These are phyloP conservation scores for Dendrophyllia cribrosa DNA, from an alignment of 64 coral and sea anemone species.

Conservation along the genomic window DNA sequence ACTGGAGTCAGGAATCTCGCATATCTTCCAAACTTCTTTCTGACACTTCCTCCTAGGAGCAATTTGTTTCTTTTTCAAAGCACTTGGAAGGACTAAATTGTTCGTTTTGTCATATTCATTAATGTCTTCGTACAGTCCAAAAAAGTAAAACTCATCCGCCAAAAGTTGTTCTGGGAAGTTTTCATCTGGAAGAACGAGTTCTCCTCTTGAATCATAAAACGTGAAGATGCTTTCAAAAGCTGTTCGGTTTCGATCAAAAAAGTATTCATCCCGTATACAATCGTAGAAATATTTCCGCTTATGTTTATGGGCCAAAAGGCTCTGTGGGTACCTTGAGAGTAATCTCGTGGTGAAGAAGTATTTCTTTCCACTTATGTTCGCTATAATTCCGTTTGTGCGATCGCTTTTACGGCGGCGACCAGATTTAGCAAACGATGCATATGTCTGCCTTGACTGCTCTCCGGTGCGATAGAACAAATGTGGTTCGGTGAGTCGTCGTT, in stretches of 20 bases:
- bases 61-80: constrained; percentile 2
- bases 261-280: constrained; percentile 39
- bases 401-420: not conserved
- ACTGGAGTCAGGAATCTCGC: constrained; percentile 41
- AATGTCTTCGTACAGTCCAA: constrained; percentile 52
- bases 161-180: constrained; percentile 64
- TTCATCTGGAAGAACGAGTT: constrained; percentile 15
- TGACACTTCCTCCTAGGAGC: constrained; percentile 23
- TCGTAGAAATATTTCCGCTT: constrained; percentile 52
- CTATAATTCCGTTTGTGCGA: constrained; percentile 24
- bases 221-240: constrained; percentile 60
- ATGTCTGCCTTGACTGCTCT: not conserved
- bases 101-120: constrained; percentile 10
- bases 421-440: not conserved
- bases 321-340: constrained; percentile 39
- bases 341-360: constrained; percentile 17
- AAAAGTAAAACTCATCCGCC: constrained; percentile 63
- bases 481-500: not conserved
- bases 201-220: constrained; percentile 54
- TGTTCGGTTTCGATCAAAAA: constrained; percentile 60
- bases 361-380: constrained; percentile 59
- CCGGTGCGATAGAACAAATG: not conserved
- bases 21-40: constrained; percentile 40
- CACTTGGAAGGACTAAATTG: constrained; percentile 36
- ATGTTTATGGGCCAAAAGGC: constrained; percentile 21